Conservation (phyloP, 2,888 invertebrate genomes). For the Gari tellinella region DNA sequence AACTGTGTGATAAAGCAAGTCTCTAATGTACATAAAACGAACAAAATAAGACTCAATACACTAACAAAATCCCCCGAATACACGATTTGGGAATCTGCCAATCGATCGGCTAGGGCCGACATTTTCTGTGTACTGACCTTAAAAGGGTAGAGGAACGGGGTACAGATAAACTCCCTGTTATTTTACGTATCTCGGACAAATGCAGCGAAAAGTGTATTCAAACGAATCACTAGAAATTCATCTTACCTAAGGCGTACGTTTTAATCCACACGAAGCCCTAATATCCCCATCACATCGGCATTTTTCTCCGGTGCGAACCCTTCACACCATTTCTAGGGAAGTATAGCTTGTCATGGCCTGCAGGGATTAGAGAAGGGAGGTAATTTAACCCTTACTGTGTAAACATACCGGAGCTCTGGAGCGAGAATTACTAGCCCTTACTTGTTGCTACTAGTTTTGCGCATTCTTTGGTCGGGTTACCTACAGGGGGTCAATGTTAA, state of each 20-base stretch:
- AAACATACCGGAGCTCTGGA: constrained; percentile 25
- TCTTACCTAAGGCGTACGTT: constrained; percentile 46
- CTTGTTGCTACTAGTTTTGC: too few relatives aligned
- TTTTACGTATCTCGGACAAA: background rate
- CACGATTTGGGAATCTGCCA: constrained; percentile 53
- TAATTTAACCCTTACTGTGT: constrained; percentile 56
- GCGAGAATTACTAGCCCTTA: too few relatives aligned
- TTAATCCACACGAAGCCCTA: constrained; percentile 19
- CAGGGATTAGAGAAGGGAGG: constrained; percentile 61
- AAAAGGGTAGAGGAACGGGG: constrained; percentile 59
- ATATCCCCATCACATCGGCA: constrained; percentile 32
- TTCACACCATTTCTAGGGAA: constrained; percentile 39
- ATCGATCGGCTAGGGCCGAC: constrained; percentile 64
- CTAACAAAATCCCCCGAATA: background rate
- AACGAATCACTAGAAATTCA: constrained; percentile 19
- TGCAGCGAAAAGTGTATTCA: background rate
- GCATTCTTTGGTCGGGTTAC: too few relatives aligned
- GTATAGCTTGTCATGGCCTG: constrained; percentile 56
- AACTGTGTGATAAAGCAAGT: too few relatives aligned
- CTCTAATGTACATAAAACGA: too few relatives aligned
- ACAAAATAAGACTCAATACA: too few relatives aligned
- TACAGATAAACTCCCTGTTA: constrained; percentile 38
- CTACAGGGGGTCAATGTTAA: too few relatives aligned
- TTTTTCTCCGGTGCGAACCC: constrained; percentile 48
- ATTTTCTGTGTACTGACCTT: constrained; percentile 61